Evolutionary conservation across 2,113 vertebrate genomes (phyloP).

Genomic region (Corydoras maculifer): DNA sequence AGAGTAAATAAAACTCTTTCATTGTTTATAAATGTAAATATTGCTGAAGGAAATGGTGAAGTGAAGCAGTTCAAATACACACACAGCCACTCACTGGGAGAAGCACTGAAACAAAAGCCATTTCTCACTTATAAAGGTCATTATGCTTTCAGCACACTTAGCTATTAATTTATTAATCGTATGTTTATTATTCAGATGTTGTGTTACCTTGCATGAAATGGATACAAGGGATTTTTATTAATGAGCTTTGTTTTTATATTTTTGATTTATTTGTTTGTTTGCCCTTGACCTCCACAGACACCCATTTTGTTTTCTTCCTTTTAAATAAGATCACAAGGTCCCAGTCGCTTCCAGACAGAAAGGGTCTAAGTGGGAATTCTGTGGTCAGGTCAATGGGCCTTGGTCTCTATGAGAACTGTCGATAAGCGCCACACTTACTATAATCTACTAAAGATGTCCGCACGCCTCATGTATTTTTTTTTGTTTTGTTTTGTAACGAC

Average conservation of each 20-base stretch:
- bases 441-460: conserved; percentile 1
- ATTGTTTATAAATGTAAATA: too few relatives aligned
- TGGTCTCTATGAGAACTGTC: conserved; percentile 29
- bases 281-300: conserved; percentile 35
- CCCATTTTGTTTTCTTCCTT: neutral
- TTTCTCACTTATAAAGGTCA: conserved; percentile 50
- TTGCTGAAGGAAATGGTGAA: too few relatives aligned
- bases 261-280: conserved; percentile 59
- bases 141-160: conserved; percentile 41
- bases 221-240: conserved; percentile 31
- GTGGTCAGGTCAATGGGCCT: conserved; percentile 15
- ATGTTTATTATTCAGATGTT: conserved; percentile 43
- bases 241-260: conserved; percentile 40
- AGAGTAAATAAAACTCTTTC: too few relatives aligned
- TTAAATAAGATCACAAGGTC: conserved; percentile 11
- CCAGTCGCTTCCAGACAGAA: neutral
- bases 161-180: conserved; percentile 68
- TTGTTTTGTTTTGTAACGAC: neutral
- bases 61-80: neutral
- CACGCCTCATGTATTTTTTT: neutral
- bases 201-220: conserved; percentile 47
- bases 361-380: conserved; percentile 10
- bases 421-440: conserved; percentile 13
- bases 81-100: conserved; percentile 7
- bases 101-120: conserved; percentile 32